Evolutionary conservation across 1,140 invertebrate species (phyloP).

Genomic region (Phortica variegata): DNA sequence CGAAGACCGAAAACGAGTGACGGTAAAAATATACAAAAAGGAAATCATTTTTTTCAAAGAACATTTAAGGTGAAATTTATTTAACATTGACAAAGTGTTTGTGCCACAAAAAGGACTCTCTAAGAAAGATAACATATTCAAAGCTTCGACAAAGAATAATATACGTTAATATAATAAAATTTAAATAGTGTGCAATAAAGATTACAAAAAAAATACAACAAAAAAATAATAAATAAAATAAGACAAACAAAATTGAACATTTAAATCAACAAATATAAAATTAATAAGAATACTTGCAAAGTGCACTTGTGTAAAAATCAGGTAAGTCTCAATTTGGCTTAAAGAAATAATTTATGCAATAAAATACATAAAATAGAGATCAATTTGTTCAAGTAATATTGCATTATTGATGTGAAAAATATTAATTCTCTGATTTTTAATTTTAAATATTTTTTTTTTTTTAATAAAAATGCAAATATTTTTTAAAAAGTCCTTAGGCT

Average conservation of each 20-base stretch:
- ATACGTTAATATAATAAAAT: not conserved
- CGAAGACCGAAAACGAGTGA: not conserved
- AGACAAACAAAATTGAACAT: not conserved
- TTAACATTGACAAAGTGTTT: conserved; percentile 32
- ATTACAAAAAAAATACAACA: conserved; percentile 5
- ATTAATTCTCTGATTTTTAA: conserved; percentile 27
- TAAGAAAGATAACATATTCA: no score
- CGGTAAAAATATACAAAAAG: not conserved
- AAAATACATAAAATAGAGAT: conserved; percentile 15
- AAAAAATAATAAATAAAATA: conserved; percentile 8
- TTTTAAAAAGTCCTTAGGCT: not conserved
- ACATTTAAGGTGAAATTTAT: conserved; percentile 33
- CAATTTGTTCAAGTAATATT: conserved; percentile 9
- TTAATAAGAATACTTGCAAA: conserved; percentile 18
- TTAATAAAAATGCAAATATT: not conserved
- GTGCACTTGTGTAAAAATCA: conserved; percentile 17
- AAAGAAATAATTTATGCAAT: conserved; percentile 21
- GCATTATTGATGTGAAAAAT: conserved; percentile 17
- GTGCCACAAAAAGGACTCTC: conserved; percentile 27
- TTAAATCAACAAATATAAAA: not conserved
- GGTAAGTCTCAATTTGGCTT: conserved; percentile 9
- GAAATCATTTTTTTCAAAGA: not conserved
- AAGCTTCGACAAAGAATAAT: not conserved
- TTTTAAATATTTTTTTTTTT: conserved; percentile 45
- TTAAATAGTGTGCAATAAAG: not conserved